phyloP scores from a whole-genome alignment of 2,797 vertebrate genomes.

The Chrysocyon brachyurus region DNA sequence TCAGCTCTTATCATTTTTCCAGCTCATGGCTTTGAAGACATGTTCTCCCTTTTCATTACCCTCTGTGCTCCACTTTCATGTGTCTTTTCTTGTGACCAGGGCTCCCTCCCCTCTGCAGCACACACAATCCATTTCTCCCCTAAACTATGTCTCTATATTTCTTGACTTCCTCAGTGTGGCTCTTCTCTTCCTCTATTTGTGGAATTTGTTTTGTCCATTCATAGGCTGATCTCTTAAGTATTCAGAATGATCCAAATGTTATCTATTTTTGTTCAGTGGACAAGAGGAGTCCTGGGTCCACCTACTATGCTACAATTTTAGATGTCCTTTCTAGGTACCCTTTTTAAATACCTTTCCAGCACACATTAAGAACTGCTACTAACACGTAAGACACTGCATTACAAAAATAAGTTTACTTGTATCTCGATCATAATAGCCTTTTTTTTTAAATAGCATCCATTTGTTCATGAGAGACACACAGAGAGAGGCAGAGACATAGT shows the following conservation, averaged over 20 bases:
- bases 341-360: neutral
- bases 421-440: neutral
- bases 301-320: neutral
- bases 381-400: neutral
- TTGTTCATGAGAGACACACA: no score
- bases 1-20: neutral
- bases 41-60: neutral
- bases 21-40: neutral
- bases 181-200: neutral
- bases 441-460: neutral
- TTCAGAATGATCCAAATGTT: neutral
- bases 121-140: neutral
- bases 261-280: neutral
- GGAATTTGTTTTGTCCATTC: neutral
- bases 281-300: neutral
- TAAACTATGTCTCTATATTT: neutral
- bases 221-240: neutral
- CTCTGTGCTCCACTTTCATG: neutral
- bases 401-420: conserved; percentile 13
- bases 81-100: neutral
- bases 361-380: neutral
- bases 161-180: neutral
- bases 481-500: no score
- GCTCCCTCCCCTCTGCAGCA: neutral
- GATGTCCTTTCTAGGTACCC: neutral